phyloP scores from a whole-genome alignment of 2,113 vertebrate genomes.

The Jacana jacana region DNA sequence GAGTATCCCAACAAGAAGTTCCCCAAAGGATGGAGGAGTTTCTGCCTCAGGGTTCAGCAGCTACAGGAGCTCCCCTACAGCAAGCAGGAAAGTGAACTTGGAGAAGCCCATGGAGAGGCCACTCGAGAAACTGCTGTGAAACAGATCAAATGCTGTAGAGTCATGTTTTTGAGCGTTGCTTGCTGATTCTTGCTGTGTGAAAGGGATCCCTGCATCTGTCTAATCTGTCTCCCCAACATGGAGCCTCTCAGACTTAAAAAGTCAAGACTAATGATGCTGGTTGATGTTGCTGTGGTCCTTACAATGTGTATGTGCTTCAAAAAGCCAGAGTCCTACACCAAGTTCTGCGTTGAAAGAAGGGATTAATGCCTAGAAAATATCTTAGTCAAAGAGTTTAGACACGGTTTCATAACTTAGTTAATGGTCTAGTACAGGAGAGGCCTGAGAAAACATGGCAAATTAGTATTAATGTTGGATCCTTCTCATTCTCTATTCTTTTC shows the following conservation, averaged over 20 bases:
- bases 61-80: not conserved
- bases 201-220: not conserved
- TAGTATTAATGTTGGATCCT: not conserved
- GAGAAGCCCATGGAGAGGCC: not conserved
- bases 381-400: not conserved
- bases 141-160: not conserved
- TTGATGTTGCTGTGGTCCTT: not conserved
- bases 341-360: not conserved
- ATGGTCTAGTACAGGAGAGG: not conserved
- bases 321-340: not conserved
- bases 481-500: constrained; percentile 5
- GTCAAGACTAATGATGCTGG: not conserved
- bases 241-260: not conserved
- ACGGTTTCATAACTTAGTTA: not conserved
- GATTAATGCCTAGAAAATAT: not conserved
- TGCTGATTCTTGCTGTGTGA: not conserved
- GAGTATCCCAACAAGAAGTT: not conserved
- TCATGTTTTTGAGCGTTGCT: not conserved
- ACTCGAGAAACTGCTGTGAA: not conserved
- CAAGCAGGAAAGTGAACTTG: not conserved
- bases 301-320: not conserved
- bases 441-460: constrained; percentile 4
- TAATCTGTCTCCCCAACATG: not conserved
- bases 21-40: not conserved
- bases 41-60: not conserved